These are phyloP conservation scores for Cossypha heuglini DNA, from an alignment of 2,797 vertebrate genomes.

Conservation along the genomic window DNA sequence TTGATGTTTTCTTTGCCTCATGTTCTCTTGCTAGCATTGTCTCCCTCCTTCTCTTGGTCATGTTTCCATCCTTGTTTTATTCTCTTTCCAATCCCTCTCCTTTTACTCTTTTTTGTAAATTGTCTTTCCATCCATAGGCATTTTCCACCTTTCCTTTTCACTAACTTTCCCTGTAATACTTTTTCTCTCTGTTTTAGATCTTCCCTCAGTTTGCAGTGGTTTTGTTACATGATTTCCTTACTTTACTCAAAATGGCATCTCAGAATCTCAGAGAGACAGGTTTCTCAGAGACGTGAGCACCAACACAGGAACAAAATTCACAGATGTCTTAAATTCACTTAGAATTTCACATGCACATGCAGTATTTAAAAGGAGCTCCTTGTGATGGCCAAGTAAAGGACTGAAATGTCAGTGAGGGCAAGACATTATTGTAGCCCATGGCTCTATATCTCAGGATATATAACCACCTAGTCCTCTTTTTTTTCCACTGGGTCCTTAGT, in stretches of 20 bases:
- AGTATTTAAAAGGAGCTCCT: neutral
- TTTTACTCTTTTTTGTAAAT: neutral
- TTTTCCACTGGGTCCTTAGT: neutral
- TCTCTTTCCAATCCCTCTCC: neutral
- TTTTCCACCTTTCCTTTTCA: neutral
- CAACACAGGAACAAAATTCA: neutral
- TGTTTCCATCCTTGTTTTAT: neutral
- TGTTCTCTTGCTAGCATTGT: neutral
- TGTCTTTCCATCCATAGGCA: neutral
- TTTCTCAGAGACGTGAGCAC: neutral
- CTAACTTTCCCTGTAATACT: neutral
- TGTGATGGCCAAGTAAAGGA: neutral
- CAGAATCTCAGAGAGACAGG: neutral
- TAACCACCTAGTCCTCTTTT: neutral
- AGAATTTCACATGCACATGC: neutral
- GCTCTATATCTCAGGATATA: neutral
- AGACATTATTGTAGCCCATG: neutral
- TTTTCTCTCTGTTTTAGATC: neutral
- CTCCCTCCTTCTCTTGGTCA: neutral
- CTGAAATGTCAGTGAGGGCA: neutral
- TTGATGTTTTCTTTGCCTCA: neutral
- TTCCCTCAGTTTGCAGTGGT: neutral
- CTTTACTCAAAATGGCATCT: neutral
- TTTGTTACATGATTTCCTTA: neutral
- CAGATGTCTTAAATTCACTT: neutral